These are phyloP conservation scores for Platycnemis pennipes DNA, from an alignment of 2,888 invertebrate species.

Conservation along the genomic window DNA sequence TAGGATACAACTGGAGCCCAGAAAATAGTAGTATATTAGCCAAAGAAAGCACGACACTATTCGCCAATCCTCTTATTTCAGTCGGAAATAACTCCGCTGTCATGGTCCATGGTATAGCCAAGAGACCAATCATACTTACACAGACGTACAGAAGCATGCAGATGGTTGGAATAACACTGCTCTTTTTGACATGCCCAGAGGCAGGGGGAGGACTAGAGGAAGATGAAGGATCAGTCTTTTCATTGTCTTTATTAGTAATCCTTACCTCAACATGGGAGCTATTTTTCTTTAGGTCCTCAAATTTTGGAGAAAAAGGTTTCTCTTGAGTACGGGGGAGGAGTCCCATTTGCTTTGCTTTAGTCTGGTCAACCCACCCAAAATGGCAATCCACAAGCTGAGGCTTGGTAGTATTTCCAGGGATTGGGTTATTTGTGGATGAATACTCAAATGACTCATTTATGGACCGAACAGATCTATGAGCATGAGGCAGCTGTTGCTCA, in stretches of 20 bases:
- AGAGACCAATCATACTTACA: slow-evolving; percentile 82
- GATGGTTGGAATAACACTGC: slow-evolving; percentile 78
- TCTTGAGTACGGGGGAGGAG: background rate
- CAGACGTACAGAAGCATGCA: slow-evolving; percentile 82
- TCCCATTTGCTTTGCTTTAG: background rate
- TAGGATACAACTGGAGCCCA: slow-evolving; percentile 80
- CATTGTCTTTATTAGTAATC: background rate
- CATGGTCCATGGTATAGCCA: slow-evolving; percentile 85
- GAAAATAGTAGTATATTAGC: slow-evolving; percentile 83
- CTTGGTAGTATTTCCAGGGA: background rate
- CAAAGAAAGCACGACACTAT: slow-evolving; percentile 82
- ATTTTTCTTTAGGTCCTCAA: background rate
- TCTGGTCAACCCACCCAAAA: background rate
- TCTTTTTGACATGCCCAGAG: background rate
- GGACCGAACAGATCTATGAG: background rate
- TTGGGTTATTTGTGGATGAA: background rate
- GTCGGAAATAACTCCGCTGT: slow-evolving; percentile 84
- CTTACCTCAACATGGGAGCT: background rate
- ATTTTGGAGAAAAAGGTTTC: background rate
- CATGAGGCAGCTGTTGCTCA: background rate
- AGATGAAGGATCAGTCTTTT: background rate
- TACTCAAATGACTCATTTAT: background rate
- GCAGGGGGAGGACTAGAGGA: background rate
- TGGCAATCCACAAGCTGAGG: background rate
- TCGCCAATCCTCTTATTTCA: slow-evolving; percentile 83